phyloP scores from a whole-genome alignment of 2,113 vertebrate genomes.

The Bos indicus region DNA sequence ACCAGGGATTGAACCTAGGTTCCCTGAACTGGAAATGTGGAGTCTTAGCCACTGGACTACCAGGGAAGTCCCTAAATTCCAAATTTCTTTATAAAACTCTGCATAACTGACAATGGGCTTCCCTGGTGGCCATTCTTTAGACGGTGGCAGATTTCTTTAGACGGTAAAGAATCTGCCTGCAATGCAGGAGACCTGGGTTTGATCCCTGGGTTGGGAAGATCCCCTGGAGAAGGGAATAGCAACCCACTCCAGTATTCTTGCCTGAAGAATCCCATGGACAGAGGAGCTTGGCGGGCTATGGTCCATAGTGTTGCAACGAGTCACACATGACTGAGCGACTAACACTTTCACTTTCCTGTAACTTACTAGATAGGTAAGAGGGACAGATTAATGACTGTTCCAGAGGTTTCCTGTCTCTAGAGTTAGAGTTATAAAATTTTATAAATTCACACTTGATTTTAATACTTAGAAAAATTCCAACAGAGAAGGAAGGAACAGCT shows the following conservation, averaged over 20 bases:
- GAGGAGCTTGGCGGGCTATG: not conserved
- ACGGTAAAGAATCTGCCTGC: not conserved
- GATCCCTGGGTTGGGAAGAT: not conserved
- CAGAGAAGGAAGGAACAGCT: not conserved
- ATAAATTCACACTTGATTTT: not conserved
- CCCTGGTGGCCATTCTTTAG: not conserved
- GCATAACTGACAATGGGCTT: not conserved
- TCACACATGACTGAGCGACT: not conserved
- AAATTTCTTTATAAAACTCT: not conserved
- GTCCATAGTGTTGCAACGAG: not conserved
- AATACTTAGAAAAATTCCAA: slow-evolving; percentile 11
- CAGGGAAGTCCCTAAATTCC: not conserved
- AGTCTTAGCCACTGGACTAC: not conserved
- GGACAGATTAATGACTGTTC: not conserved
- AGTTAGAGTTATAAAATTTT: not conserved
- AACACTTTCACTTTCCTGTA: not conserved
- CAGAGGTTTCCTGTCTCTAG: not conserved
- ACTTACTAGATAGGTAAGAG: not conserved
- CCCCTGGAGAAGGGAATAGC: not conserved
- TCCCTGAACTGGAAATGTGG: not conserved
- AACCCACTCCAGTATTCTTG: not conserved
- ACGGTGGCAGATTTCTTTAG: not conserved
- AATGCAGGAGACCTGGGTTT: not conserved
- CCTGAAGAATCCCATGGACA: not conserved
- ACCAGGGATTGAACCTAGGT: not conserved